These are phyloP conservation scores for Anoplophora glabripennis DNA, from an alignment of 1,140 invertebrate genomes.

Conservation along the genomic window DNA sequence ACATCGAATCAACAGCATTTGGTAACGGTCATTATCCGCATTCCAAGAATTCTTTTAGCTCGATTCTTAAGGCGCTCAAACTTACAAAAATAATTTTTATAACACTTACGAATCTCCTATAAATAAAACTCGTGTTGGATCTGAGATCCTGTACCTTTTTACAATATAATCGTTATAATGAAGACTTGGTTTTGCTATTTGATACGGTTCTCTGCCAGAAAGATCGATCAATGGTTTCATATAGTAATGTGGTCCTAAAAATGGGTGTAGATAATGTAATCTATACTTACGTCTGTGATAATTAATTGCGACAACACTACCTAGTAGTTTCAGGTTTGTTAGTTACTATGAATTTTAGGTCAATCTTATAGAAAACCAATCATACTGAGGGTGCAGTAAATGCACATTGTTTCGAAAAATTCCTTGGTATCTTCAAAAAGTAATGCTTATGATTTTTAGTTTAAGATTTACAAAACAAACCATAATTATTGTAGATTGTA, in stretches of 20 bases:
- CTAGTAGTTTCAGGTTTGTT: too few species aligned
- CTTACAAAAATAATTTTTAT: neutral
- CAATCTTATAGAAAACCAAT: too few species aligned
- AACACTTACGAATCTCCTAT: slow-evolving; percentile 41
- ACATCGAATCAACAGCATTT: too few species aligned
- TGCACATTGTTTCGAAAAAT: too few species aligned
- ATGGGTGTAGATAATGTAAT: neutral
- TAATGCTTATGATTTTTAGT: too few species aligned
- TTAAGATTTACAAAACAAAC: too few species aligned
- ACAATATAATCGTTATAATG: slow-evolving; percentile 29
- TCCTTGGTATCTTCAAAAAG: too few species aligned
- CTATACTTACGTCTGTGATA: neutral
- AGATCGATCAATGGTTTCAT: slow-evolving; percentile 26
- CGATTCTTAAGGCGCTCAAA: neutral
- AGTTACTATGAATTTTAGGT: too few species aligned
- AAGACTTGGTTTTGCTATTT: slow-evolving; percentile 35
- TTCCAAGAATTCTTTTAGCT: neutral
- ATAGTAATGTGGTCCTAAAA: slow-evolving; percentile 32
- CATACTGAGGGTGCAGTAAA: too few species aligned
- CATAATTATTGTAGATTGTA: too few species aligned
- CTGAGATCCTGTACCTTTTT: slow-evolving; percentile 23
- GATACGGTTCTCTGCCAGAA: slow-evolving; percentile 24
- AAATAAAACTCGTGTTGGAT: slow-evolving; percentile 26
- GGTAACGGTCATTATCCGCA: too few species aligned
- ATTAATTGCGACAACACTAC: too few species aligned